Evolutionary conservation across 2,888 invertebrate species (phyloP).

Genomic region (Drosophila setosimentum): DNA sequence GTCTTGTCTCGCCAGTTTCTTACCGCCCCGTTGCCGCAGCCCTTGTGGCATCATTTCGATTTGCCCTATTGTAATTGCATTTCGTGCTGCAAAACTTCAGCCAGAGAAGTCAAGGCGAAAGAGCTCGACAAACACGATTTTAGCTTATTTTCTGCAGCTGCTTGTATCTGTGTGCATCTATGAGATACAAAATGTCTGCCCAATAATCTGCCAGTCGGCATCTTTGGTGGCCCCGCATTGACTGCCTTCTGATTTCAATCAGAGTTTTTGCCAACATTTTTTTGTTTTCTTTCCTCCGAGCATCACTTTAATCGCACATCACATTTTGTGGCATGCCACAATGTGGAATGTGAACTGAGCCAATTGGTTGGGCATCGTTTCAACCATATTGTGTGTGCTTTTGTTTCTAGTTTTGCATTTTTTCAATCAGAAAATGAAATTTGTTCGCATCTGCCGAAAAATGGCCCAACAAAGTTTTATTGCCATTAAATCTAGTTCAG

Average conservation of each 20-base stretch:
- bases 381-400: not conserved
- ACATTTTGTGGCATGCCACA: constrained; percentile 52
- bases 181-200: constrained; percentile 37
- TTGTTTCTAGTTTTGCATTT: not conserved
- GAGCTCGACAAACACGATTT: constrained; percentile 58
- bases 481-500: not conserved
- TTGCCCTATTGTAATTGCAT: constrained; percentile 79
- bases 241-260: constrained; percentile 71
- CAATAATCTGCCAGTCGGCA: constrained; percentile 72
- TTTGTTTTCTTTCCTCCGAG: constrained; percentile 27
- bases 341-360: constrained; percentile 45
- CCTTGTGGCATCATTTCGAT: constrained; percentile 50
- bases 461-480: not conserved
- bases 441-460: not conserved
- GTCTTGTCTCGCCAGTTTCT: constrained; percentile 15
- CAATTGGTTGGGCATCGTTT: constrained; percentile 14
- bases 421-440: not conserved
- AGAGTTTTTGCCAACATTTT: constrained; percentile 48
- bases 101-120: constrained; percentile 42
- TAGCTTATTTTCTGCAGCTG: constrained; percentile 15
- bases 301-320: constrained; percentile 57
- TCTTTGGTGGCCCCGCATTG: constrained; percentile 72
- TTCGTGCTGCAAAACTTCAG: constrained; percentile 67
- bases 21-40: not conserved
- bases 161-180: constrained; percentile 30